Percentiles rank a stretch among this genome's conserved stretches.
Conservation (phyloP, 1,140 invertebrate species). For the Solenopsis invicta region DNA sequence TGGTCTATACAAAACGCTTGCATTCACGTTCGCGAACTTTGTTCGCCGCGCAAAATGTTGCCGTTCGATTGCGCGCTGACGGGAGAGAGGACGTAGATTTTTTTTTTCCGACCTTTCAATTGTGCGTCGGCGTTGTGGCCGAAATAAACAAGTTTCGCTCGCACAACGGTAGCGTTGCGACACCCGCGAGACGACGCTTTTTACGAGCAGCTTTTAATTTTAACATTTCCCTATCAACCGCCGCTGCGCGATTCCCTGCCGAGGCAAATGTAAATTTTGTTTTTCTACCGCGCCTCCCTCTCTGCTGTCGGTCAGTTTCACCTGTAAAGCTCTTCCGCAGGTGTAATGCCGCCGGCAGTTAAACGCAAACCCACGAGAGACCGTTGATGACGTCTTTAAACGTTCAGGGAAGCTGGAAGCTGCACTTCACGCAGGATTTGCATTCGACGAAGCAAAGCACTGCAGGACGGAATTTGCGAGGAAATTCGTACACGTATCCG, state of each 20-base stretch:
- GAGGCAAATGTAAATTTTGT: not conserved
- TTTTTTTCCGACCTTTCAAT: constrained; percentile 41
- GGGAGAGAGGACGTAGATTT: not conserved
- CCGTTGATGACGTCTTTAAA: constrained; percentile 9
- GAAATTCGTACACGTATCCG: not conserved
- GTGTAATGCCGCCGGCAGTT: not conserved
- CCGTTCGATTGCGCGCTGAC: not conserved
- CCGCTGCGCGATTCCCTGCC: not conserved
- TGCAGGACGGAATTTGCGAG: constrained; percentile 44
- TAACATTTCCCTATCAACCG: constrained; percentile 46
- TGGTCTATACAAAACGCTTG: constrained; percentile 19
- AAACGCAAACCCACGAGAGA: constrained; percentile 23
- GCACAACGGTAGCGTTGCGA: not conserved
- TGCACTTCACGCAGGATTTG: constrained; percentile 5
- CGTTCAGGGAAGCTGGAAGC: not conserved
- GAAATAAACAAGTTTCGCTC: constrained; percentile 21
- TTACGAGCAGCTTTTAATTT: constrained; percentile 50
- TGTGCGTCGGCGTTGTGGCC: not conserved
- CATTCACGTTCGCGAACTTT: constrained; percentile 8
- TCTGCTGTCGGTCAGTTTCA: no score
- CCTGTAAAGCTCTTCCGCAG: not conserved
- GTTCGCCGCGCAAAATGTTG: not conserved
- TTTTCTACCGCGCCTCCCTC: not conserved
- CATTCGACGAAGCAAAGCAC: constrained; percentile 1
- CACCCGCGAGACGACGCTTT: constrained; percentile 23